Conservation (phyloP, 1,140 invertebrate species). For the Nautilus pompilius region DNA sequence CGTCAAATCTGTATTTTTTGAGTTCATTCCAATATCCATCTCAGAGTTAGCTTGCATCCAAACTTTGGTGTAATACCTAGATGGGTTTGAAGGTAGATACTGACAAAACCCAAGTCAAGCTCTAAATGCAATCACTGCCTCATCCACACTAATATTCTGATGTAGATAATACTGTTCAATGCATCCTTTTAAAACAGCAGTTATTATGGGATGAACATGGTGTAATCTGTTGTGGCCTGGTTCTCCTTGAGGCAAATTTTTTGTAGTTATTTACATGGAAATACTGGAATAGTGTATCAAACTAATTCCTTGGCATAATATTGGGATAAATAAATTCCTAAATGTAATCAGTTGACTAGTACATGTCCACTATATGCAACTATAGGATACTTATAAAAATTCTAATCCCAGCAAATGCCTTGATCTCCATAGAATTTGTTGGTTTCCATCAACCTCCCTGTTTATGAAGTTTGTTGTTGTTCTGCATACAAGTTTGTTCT, state of each 20-base stretch:
- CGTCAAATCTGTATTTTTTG: conserved; percentile 7
- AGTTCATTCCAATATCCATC: conserved; percentile 11
- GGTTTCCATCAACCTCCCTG: neutral
- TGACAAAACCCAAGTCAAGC: conserved; percentile 10
- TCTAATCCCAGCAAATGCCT: conserved; percentile 1
- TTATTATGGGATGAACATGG: conserved; percentile 2
- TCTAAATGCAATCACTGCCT: conserved; percentile 14
- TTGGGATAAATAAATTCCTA: conserved; percentile 1
- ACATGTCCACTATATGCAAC: conserved; percentile 1
- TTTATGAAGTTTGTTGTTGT: neutral
- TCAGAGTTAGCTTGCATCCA: conserved; percentile 8
- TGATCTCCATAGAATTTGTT: neutral
- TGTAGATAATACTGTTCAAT: conserved; percentile 1
- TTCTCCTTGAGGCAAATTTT: neutral
- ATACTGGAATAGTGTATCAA: conserved; percentile 8
- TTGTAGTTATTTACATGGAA: conserved; percentile 8
- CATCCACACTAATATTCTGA: conserved; percentile 11
- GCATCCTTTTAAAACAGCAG: conserved; percentile 1
- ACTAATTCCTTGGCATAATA: conserved; percentile 8
- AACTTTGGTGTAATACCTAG: conserved; percentile 11
- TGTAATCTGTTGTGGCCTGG: conserved; percentile 4
- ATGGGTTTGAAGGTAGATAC: conserved; percentile 16
- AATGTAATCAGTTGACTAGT: conserved; percentile 5
- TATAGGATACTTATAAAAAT: conserved; percentile 7
- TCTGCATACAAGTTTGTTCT: conserved; percentile 11